phyloP scores from a whole-genome alignment of 2,113 vertebrate species.

The Sorex araneus region DNA sequence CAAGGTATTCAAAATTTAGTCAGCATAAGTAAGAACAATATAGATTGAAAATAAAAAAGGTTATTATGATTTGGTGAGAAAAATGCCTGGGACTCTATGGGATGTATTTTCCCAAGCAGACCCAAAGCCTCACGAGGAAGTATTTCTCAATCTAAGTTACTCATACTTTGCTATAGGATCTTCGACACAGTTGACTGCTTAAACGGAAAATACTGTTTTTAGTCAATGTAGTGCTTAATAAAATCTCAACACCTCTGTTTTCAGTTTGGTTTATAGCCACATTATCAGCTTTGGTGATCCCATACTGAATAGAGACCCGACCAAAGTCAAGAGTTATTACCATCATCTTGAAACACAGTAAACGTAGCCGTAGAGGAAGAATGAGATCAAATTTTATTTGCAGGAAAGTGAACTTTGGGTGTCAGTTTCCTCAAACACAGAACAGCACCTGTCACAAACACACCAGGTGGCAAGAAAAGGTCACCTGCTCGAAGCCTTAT shows the following conservation, averaged over 20 bases:
- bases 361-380: slow-evolving; percentile 53
- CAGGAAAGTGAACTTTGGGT: slow-evolving; percentile 50
- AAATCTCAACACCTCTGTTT: slow-evolving; percentile 48
- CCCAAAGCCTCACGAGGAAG: slow-evolving; percentile 44
- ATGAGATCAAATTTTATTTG: slow-evolving; percentile 55
- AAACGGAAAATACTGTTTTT: slow-evolving; percentile 58
- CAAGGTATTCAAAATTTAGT: neutral
- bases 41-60: too few species aligned
- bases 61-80: neutral
- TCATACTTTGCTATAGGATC: slow-evolving; percentile 31
- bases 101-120: slow-evolving; percentile 51
- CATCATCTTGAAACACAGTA: slow-evolving; percentile 36
- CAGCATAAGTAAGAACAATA: neutral
- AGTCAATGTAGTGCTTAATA: slow-evolving; percentile 57
- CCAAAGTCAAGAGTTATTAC: slow-evolving; percentile 68
- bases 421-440: slow-evolving; percentile 68
- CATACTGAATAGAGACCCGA: slow-evolving; percentile 51
- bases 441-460: slow-evolving; percentile 64
- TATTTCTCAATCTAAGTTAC: slow-evolving; percentile 48
- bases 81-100: neutral
- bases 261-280: slow-evolving; percentile 48
- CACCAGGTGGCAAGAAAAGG: slow-evolving; percentile 61
- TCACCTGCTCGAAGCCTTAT: slow-evolving; percentile 68
- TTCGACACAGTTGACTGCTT: slow-evolving; percentile 1
- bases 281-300: slow-evolving; percentile 8